Percentiles rank a stretch among this genome's conserved stretches.
phyloP scores from a whole-genome alignment of 2,113 vertebrate genomes.

The Nesoenas mayeri region DNA sequence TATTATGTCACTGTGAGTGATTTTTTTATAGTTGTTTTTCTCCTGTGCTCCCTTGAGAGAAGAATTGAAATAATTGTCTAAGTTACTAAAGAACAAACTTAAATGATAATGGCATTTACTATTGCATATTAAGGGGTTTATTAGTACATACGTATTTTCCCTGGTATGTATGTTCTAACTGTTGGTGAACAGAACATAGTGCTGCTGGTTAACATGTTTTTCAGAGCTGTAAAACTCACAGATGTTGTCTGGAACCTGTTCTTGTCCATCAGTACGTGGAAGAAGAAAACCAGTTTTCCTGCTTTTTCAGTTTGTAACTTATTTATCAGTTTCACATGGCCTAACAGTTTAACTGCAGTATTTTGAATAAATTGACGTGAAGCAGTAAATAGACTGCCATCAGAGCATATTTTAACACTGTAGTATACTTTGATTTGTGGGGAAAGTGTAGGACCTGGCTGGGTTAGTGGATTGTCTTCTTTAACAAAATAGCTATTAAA shows the following conservation, averaged over 20 bases:
- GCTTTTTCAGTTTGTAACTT: neutral
- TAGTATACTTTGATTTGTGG: neutral
- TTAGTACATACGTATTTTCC: neutral
- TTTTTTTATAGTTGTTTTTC: neutral
- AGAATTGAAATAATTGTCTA: neutral
- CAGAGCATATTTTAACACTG: neutral
- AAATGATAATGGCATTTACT: neutral
- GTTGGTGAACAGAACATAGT: neutral
- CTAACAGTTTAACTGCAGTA: neutral
- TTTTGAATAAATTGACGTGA: neutral
- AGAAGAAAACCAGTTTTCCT: neutral
- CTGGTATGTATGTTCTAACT: fast-evolving
- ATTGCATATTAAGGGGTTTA: neutral
- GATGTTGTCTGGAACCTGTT: neutral
- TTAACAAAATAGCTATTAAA: neutral
- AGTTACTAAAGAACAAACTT: neutral
- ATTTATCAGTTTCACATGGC: neutral
- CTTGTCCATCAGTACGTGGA: neutral
- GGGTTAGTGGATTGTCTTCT: neutral
- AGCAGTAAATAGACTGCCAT: neutral
- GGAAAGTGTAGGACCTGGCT: neutral
- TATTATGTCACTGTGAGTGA: neutral
- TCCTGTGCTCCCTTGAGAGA: neutral
- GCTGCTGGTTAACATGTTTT: fast-evolving
- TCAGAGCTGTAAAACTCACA: neutral